Evolutionary conservation across 1,140 invertebrate genomes (phyloP), one percentile per base, ranked within the genome.

Genomic region (Batillaria attramentaria): DNA sequence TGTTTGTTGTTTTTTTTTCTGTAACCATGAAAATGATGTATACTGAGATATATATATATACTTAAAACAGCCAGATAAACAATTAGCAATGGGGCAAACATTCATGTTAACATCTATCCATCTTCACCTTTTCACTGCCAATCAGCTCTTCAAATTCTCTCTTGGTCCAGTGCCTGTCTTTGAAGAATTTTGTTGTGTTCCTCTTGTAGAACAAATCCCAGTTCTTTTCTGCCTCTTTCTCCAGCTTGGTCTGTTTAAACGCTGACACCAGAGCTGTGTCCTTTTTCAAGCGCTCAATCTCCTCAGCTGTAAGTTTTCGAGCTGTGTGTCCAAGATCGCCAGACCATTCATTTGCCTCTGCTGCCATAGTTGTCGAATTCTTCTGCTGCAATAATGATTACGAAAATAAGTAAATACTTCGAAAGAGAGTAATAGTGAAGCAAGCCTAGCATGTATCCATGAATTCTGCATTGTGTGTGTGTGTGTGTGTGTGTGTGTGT

Each of bases 191-290:
- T 39, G 90, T 91, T 35, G 89, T 89, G 79, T 93, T 93, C 80
- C 97, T 92, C 91, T 99, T 98, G 88, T 99, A 99, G 91, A 99
- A 99, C 68, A 98, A 92, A 91, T 99, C 98, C 98, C 98, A 99
- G 90, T 99, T 94, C 83, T 96, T 95, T 86, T 95, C 94, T 0
- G 97, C 96, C 85, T 99, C 94, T 68, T 90, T 91, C 91, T 99
- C 97, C 33, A 99, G 86, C 89, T 96, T 94, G 6, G 93, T 91
- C 42, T 96, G 96, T 88, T 95, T 95, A 90, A 95, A 96, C 81
- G 94, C 93, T 0, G 93, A 90, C 0, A 98, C 94, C 43, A 89
- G 41, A 37, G 69, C 84, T 20, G 72, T 81, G 43, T 90, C 87
- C 70, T 87, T 84, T 70, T 87, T 70, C 28, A 90, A 73, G 72